Percentiles rank a stretch among this genome's conserved stretches.
Evolutionary conservation across 2,888 invertebrate genomes (phyloP).

Genomic region (Balanococcus diminutus): DNA sequence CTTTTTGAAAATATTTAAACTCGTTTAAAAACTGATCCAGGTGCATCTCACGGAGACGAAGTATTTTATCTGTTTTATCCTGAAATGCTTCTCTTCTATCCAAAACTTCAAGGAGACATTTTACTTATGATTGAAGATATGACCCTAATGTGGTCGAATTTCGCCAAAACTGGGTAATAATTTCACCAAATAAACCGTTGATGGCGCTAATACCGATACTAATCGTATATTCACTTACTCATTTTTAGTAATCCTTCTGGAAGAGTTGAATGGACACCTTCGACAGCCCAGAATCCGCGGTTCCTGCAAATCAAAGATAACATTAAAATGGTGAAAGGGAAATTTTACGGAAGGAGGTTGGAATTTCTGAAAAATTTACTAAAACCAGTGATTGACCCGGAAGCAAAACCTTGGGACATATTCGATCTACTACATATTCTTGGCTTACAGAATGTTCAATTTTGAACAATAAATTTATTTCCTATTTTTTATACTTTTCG

Average conservation of each 20-base stretch:
- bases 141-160: slow-evolving; percentile 75
- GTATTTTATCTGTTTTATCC: slow-evolving; percentile 54
- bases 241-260: slow-evolving; percentile 12
- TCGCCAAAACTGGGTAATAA: slow-evolving; percentile 76
- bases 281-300: neutral
- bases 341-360: neutral
- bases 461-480: neutral
- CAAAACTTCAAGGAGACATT: slow-evolving; percentile 63
- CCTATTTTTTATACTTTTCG: neutral
- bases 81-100: neutral
- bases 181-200: no score
- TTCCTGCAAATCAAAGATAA: neutral
- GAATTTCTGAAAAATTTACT: neutral
- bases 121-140: slow-evolving; percentile 68
- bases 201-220: neutral
- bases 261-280: neutral
- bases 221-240: neutral
- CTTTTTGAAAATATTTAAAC: neutral
- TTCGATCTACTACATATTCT: neutral
- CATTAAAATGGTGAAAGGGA: neutral
- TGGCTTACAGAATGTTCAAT: neutral
- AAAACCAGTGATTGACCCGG: neutral
- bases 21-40: neutral
- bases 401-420: neutral
- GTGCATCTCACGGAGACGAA: slow-evolving; percentile 56